A percentile compares a stretch with the other conserved stretches of the same genome.
Evolutionary conservation across 1,140 invertebrate species (phyloP).

Genomic region (Zeugodacus cucurbitae): DNA sequence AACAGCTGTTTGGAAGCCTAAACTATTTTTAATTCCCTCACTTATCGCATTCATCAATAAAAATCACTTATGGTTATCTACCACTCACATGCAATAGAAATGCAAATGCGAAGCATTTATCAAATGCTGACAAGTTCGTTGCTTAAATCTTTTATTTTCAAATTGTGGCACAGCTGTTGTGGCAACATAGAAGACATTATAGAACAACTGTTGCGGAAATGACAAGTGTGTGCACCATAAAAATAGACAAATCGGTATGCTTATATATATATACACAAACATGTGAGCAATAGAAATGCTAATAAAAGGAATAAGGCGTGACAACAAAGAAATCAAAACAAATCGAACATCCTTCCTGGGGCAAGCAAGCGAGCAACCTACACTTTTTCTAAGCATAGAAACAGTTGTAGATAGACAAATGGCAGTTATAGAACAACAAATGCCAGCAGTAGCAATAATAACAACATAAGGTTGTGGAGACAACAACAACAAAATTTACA

Average conservation of each 20-base stretch:
- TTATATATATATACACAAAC: background rate
- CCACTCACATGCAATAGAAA: background rate
- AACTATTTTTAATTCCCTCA: too few relatives aligned
- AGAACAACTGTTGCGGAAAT: slow-evolving; percentile 5
- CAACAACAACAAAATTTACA: too few relatives aligned
- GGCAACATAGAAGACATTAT: background rate
- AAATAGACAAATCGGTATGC: background rate
- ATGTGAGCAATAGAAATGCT: background rate
- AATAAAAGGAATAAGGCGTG: slow-evolving; percentile 4
- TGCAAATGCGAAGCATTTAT: background rate
- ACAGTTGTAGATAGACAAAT: background rate
- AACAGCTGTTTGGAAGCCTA: background rate
- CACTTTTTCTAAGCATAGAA: background rate
- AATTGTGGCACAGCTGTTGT: background rate
- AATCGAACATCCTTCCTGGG: slow-evolving; percentile 22
- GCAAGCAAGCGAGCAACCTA: background rate
- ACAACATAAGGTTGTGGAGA: background rate
- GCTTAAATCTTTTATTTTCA: background rate
- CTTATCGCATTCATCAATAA: background rate
- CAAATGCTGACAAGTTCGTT: background rate
- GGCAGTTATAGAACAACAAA: background rate
- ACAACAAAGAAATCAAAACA: background rate
- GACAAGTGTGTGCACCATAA: background rate
- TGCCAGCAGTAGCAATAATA: background rate
- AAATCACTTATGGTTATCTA: background rate